Evolutionary conservation across 1,140 invertebrate genomes (phyloP).

Genomic region (Drosophila nigromelanica): DNA sequence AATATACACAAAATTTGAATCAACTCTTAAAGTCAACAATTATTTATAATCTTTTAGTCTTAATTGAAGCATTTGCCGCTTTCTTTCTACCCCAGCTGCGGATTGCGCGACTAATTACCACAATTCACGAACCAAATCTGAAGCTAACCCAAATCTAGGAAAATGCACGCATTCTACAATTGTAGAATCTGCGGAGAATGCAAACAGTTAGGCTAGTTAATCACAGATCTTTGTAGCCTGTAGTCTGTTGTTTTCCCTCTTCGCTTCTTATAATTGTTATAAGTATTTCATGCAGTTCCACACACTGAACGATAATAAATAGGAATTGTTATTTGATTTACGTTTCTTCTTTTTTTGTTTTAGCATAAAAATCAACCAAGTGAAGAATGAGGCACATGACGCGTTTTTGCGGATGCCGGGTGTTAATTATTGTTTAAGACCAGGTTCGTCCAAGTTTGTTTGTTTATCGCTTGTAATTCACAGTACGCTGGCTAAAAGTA

Average conservation of each 20-base stretch:
- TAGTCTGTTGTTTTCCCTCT: neutral
- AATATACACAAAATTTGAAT: slow-evolving; percentile 11
- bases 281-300: slow-evolving; percentile 15
- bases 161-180: slow-evolving; percentile 42
- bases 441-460: slow-evolving; percentile 11
- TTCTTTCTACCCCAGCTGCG: slow-evolving; percentile 20
- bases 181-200: slow-evolving; percentile 26
- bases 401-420: slow-evolving; percentile 38
- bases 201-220: slow-evolving; percentile 48
- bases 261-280: slow-evolving; percentile 15
- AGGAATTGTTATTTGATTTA: slow-evolving; percentile 20
- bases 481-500: slow-evolving; percentile 25
- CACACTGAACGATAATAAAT: slow-evolving; percentile 64
- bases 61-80: slow-evolving; percentile 33
- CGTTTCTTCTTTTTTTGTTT: slow-evolving; percentile 4
- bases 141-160: slow-evolving; percentile 58
- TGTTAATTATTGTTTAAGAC: slow-evolving; percentile 40
- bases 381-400: slow-evolving; percentile 45
- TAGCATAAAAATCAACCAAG: slow-evolving; percentile 55
- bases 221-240: slow-evolving; percentile 27
- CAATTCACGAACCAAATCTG: slow-evolving; percentile 38
- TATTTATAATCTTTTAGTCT: slow-evolving; percentile 35
- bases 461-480: slow-evolving; percentile 20
- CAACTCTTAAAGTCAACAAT: slow-evolving; percentile 9
- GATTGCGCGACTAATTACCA: slow-evolving; percentile 29